A percentile compares a stretch with the other conserved stretches of the same genome.
Conservation (phyloP, 2,797 vertebrate species). For the Lateolabrax maculatus region DNA sequence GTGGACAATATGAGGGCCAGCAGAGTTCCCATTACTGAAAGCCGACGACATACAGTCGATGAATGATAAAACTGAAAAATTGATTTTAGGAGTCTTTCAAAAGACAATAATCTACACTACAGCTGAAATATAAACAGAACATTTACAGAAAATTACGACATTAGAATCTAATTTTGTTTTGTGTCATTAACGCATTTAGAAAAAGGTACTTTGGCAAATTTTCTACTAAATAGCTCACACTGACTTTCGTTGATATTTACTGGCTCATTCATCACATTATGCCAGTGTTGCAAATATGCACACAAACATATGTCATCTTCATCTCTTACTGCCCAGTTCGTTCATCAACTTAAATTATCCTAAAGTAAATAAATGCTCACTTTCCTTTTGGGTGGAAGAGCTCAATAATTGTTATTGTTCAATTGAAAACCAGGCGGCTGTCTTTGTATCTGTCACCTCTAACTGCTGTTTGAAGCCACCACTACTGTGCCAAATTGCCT, state of each 20-base stretch:
- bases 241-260: too few relatives aligned
- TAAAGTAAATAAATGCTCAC: too few relatives aligned
- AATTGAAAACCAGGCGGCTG: too few relatives aligned
- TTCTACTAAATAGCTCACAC: background rate
- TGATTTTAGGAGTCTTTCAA: background rate
- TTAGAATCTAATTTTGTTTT: background rate
- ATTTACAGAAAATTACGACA: background rate
- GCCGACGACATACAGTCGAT: background rate
- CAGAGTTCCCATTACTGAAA: background rate
- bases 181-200: background rate
- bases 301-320: constrained; percentile 9
- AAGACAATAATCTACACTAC: background rate
- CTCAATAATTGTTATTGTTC: too few relatives aligned
- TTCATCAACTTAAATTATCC: constrained; percentile 28
- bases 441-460: too few relatives aligned
- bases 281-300: constrained; percentile 50
- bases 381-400: too few relatives aligned
- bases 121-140: background rate
- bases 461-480: background rate
- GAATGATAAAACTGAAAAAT: background rate
- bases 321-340: constrained; percentile 7
- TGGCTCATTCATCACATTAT: constrained; percentile 30
- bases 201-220: background rate
- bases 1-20: background rate
- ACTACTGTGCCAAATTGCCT: background rate